These are phyloP conservation scores for Gasteruption jaculator DNA, from an alignment of 2,888 invertebrate genomes.

Conservation along the genomic window DNA sequence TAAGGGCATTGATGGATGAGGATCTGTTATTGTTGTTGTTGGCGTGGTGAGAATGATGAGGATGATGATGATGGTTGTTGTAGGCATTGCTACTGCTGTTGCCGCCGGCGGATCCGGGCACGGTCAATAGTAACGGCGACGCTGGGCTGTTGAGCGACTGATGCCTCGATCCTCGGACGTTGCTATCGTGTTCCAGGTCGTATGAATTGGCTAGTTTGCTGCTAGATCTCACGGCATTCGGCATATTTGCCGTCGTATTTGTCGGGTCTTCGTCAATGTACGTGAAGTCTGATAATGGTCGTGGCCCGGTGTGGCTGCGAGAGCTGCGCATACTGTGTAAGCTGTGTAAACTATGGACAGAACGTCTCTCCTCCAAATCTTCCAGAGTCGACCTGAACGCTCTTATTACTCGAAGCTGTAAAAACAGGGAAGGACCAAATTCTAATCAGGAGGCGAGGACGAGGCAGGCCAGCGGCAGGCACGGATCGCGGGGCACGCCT, in stretches of 20 bases:
- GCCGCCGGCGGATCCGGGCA: slow-evolving; percentile 39
- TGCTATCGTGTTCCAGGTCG: slow-evolving; percentile 63
- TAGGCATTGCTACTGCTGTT: slow-evolving; percentile 35
- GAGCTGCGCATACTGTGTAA: slow-evolving; percentile 80
- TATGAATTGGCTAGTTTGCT: no score
- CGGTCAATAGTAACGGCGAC: slow-evolving; percentile 46
- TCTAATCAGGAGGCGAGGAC: slow-evolving; percentile 50
- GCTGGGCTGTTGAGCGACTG: slow-evolving; percentile 42
- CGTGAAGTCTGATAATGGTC: slow-evolving; percentile 78
- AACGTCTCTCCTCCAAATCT: slow-evolving; percentile 98
- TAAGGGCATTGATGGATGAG: slow-evolving; percentile 33
- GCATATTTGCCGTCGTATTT: slow-evolving; percentile 60
- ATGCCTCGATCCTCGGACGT: slow-evolving; percentile 39
- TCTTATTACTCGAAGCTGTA: slow-evolving; percentile 99
- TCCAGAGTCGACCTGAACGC: slow-evolving; percentile 99
- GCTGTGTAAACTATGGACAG: slow-evolving; percentile 95
- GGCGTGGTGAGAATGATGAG: slow-evolving; percentile 29
- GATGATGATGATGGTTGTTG: slow-evolving; percentile 38
- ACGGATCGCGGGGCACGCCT: no score
- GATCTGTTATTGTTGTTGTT: slow-evolving; percentile 33
- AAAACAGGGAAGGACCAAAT: slow-evolving; percentile 63
- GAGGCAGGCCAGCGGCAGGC: slow-evolving; percentile 48
- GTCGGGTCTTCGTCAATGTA: slow-evolving; percentile 71
- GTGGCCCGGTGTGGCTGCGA: slow-evolving; percentile 70
- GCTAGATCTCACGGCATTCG: no score